Evolutionary conservation across 2,113 vertebrate species (phyloP).

Genomic region (Platichthys stellatus): DNA sequence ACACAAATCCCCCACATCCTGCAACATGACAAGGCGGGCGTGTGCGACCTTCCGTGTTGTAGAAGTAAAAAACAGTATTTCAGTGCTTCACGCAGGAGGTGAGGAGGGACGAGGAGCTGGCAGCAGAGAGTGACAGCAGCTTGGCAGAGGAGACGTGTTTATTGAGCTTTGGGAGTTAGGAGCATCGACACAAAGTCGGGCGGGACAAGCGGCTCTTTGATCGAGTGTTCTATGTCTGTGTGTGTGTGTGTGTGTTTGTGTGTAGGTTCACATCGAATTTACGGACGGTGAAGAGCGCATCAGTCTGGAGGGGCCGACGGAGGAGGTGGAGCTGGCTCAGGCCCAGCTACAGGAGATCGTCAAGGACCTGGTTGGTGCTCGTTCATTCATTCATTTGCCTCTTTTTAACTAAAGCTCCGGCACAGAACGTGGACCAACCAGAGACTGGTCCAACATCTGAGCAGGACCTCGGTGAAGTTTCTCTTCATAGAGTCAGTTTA

Average conservation of each 20-base stretch:
- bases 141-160: background rate
- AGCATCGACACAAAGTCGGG: background rate
- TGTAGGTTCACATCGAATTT: constrained; percentile 86
- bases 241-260: background rate
- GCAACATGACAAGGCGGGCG: background rate
- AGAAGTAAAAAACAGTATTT: constrained; percentile 6
- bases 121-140: background rate
- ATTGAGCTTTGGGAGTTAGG: background rate
- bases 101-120: background rate
- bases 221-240: background rate
- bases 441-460: no score
- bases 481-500: no score
- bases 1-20: background rate
- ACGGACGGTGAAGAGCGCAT: constrained; percentile 86
- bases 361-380: constrained; percentile 80
- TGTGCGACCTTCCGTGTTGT: background rate
- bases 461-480: no score
- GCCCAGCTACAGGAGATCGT: constrained; percentile 85
- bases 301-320: constrained; percentile 81
- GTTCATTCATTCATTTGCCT: no score
- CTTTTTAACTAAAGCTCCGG: background rate
- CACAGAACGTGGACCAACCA: no score
- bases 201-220: background rate
- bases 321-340: constrained; percentile 85
- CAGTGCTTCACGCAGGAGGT: background rate